Conservation (phyloP, 2,797 vertebrate genomes). For the Catostomus latipinnis region DNA sequence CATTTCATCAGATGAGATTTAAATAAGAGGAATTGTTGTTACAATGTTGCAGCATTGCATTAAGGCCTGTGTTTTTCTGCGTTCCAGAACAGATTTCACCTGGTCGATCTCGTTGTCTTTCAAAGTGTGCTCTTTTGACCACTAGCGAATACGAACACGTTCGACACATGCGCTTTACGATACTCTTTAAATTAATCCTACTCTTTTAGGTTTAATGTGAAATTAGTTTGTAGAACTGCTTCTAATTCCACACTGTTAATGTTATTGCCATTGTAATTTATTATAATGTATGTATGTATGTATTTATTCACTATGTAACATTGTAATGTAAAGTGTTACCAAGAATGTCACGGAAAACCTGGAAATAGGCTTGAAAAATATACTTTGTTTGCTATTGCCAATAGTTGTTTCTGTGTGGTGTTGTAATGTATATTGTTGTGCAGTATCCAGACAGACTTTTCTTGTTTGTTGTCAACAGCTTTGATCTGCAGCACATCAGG, state of each 20-base stretch:
- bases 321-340: neutral
- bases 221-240: neutral
- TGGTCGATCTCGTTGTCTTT: no score
- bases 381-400: neutral
- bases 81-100: no score
- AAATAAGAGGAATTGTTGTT: no score
- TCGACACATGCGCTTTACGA: no score
- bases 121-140: no score
- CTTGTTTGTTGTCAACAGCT: slow-evolving; percentile 33
- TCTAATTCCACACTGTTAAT: neutral
- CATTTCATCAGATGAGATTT: no score
- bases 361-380: no score
- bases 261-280: neutral
- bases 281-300: neutral
- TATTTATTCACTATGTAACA: neutral
- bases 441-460: neutral
- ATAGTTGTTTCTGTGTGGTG: neutral
- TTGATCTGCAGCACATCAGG: slow-evolving; percentile 36
- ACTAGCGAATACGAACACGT: no score
- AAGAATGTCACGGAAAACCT: neutral
- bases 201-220: neutral
- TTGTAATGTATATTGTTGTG: neutral
- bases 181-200: no score
- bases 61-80: no score
- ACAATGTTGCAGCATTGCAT: no score